Conservation (phyloP, 1,140 invertebrate genomes). For the Trachymyrmex septentrionalis region DNA sequence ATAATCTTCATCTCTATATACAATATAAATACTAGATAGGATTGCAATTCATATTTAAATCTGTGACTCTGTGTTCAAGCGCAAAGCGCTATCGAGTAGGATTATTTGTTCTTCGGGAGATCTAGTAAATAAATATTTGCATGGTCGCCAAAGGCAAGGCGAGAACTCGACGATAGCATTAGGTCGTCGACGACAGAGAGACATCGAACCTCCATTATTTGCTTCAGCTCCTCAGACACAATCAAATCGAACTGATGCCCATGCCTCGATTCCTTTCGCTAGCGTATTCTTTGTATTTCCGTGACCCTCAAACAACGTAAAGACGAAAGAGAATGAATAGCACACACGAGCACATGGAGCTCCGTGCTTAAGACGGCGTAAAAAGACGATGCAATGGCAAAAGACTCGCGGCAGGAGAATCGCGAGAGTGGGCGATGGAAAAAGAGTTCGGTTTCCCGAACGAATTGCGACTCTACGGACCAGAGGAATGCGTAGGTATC, state of each 20-base stretch:
- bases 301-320: conserved; percentile 62
- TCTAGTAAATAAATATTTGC: conserved; percentile 73
- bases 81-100: not conserved
- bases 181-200: conserved; percentile 65
- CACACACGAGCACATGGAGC: not conserved
- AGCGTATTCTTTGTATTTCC: conserved; percentile 20
- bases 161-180: conserved; percentile 35
- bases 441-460: conserved; percentile 65
- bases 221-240: conserved; percentile 63
- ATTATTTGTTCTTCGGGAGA: conserved; percentile 41
- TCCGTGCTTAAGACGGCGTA: conserved; percentile 33
- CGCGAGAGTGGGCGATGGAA: conserved; percentile 6
- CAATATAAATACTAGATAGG: not conserved
- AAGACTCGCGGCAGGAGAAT: conserved; percentile 5
- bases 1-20: not conserved
- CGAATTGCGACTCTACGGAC: conserved; percentile 67
- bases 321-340: conserved; percentile 55
- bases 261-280: conserved; percentile 63
- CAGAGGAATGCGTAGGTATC: conserved; percentile 79
- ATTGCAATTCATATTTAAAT: conserved; percentile 4
- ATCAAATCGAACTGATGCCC: conserved; percentile 70
- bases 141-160: conserved; percentile 54
- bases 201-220: conserved; percentile 70
- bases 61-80: not conserved
- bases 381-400: not conserved